phyloP scores from a whole-genome alignment of 1,140 invertebrate species.

The Probaryconus sp. region DNA sequence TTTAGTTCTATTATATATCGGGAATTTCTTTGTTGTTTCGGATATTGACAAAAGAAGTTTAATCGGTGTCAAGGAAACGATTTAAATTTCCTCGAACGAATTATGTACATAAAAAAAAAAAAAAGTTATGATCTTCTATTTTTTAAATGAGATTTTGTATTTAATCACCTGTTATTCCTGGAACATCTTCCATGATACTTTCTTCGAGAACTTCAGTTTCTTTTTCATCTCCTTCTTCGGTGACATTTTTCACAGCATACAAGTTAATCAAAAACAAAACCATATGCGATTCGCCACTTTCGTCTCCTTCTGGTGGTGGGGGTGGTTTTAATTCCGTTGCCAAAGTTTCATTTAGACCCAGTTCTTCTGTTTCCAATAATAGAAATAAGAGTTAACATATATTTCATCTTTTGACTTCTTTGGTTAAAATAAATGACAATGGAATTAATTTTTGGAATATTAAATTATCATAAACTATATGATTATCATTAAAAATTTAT shows the following conservation, averaged over 20 bases:
- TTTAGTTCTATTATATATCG: too few species aligned
- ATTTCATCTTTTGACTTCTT: constrained; percentile 1
- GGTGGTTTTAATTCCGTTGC: constrained; percentile 69
- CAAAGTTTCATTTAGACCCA: constrained; percentile 57
- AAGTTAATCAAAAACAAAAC: constrained; percentile 72
- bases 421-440: neutral
- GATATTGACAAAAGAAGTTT: too few species aligned
- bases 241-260: constrained; percentile 70
- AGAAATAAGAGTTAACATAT: constrained; percentile 1
- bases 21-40: too few species aligned
- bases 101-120: too few species aligned
- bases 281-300: constrained; percentile 34
- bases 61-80: too few species aligned
- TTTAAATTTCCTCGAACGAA: too few species aligned
- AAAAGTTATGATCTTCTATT: too few species aligned
- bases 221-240: constrained; percentile 43
- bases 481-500: too few species aligned
- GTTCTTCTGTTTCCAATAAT: too few species aligned
- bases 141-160: neutral
- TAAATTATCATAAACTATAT: too few species aligned
- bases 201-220: constrained; percentile 59
- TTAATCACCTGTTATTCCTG: constrained; percentile 40
- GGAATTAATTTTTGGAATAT: too few species aligned
- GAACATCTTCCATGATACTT: constrained; percentile 47
- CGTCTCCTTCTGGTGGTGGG: constrained; percentile 33